Base-by-base conservation (phyloP, 2,797 vertebrate species). In the Galaxias olidus region DNA sequence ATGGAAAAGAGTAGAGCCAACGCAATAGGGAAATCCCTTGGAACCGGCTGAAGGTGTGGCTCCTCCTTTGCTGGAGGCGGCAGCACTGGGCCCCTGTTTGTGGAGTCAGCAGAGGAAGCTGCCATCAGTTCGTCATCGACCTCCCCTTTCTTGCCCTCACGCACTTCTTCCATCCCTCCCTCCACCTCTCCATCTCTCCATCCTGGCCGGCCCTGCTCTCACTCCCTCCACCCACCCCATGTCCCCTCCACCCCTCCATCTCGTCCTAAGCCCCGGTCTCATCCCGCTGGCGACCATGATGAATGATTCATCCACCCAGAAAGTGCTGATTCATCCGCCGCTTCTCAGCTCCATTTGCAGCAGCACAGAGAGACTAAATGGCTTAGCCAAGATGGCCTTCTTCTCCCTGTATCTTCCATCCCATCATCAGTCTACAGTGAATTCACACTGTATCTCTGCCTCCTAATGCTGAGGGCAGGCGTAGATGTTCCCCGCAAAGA, bases 301-400 rank as follows among this genome's bases (percentile, higher is more conserved):
- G 79, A 84, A 81, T 73, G 76, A 77, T 73, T 79, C 70, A 75
- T 71, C 71, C 56, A 45, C 50, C 64, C 20, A 15, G 49, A 59
- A 65, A 71, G 44, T 59, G 74, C 74, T 71, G 74, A 81, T 57
- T 81, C 79, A 79, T 49, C 42, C 14, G 40, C 60, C 59, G 61
- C 63, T 49, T 67, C 62, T 63, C 65, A 49, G 49, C 48, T 59
- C 13, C 17, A 14, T 19, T 13, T 20, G 17, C 20, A 11, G 6
- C 48, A n/a, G 12, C 8, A 50, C 48, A 41, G 68, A 63, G 58
- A 40, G 44, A 15, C 42, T 65, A 58, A 77, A 70, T 67, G 67
- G 67, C 14, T 76, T 67, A 15, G 61, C 50, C 47, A 70, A 64
- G 30, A 17, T 10, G 40, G 50, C 13, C 56, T 45, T 51, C 61